Evolutionary conservation across 2,888 invertebrate genomes (phyloP).

Genomic region (Drosophila eohydei): DNA sequence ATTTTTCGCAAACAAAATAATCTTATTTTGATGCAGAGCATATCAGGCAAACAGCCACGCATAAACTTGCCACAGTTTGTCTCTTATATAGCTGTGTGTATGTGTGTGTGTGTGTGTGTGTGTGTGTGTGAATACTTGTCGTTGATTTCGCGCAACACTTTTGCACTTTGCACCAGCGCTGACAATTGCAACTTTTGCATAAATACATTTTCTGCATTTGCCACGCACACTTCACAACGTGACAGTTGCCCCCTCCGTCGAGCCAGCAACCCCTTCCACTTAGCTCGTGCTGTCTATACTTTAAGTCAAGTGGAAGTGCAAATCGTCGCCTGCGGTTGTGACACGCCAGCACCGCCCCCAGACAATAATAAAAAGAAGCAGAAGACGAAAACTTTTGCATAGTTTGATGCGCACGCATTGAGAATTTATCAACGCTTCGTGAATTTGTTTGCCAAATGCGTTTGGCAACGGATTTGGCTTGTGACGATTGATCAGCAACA

Average conservation of each 20-base stretch:
- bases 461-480: conserved; percentile 40
- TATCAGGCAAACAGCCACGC: conserved; percentile 11
- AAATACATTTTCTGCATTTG: conserved; percentile 77
- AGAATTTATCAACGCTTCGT: conserved; percentile 48
- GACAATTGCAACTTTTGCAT: conserved; percentile 80
- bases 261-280: neutral
- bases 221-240: conserved; percentile 49
- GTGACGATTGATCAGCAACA: conserved; percentile 3
- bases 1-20: neutral
- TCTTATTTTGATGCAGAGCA: neutral
- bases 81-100: neutral
- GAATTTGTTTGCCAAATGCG: conserved; percentile 51
- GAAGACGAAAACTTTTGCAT: conserved; percentile 50
- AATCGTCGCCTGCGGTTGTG: conserved; percentile 53
- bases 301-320: conserved; percentile 67
- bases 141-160: conserved; percentile 68
- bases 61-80: conserved; percentile 12
- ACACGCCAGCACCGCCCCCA: conserved; percentile 7
- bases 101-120: conserved; percentile 11
- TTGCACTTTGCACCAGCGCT: conserved; percentile 57
- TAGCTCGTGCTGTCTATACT: conserved; percentile 2
- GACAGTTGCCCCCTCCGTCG: conserved; percentile 1
- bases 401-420: conserved; percentile 62
- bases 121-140: conserved; percentile 32
- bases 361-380: conserved; percentile 49